Base-by-base conservation (phyloP, 2,797 vertebrate genomes). In the Hapalemur alaotrensis region DNA sequence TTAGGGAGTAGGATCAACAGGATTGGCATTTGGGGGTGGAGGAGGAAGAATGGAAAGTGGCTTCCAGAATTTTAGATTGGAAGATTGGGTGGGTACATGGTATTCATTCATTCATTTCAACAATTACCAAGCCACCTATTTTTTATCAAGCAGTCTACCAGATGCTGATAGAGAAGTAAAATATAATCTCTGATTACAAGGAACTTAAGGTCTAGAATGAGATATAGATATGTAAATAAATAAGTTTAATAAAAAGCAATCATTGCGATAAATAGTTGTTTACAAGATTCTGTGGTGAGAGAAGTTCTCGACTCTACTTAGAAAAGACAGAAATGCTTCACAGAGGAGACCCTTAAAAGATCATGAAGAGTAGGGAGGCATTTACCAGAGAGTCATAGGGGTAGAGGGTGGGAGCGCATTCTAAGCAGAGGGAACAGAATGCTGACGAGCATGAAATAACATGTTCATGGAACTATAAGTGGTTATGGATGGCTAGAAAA, bases 61-160 rank as follows among this genome's bases (percentile, higher is more conserved):
- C 67, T 93, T 97, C 67, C 41, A 94, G 43, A 89, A 81, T 95
- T 98, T 93, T 57, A 50, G 69, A 67, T 93, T 94, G 83, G 57
- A n/a, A 72, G 65, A 93, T 50, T 61, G 28, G 48, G 14, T 72
- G 17, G 86, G 25, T 89, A 65, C 8, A 59, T 91, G 50, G 41
- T 95, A 92, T 38, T 88, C 43, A 89, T 91, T 90, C 18, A 67
- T 93, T 76, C 73, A 85, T 67, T 76, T 87, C 35, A 57, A 12
- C 54, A n/a, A 59, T 89, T 95, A 87, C 73, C 46, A 76, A 59
- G 38, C 30, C 50, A 52, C 72, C 17, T 84, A 20, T 82, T 89
- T 90, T 91, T 91, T 92, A 54, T 80, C 67, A 82, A 88, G 69
- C 38, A 54, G 43, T 86, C 13, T 61, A 20, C 52, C n/a, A 95